Evolutionary conservation across 2,888 invertebrate genomes (phyloP).

Genomic region (Halocaridina rubra): DNA sequence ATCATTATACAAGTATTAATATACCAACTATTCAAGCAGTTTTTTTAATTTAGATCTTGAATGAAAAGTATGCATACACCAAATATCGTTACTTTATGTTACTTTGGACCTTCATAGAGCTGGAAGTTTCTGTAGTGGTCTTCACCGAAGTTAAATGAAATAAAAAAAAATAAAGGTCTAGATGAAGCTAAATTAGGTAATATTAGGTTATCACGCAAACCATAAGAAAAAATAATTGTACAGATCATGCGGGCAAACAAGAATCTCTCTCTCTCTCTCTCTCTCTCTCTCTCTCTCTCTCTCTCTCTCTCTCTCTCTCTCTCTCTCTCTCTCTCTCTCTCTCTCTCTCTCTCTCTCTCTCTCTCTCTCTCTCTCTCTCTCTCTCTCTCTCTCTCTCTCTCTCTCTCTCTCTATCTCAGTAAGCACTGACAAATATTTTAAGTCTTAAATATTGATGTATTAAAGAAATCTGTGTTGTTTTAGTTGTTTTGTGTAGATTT

Average conservation of each 20-base stretch:
- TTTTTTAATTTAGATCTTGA: no score
- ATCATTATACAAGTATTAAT: no score
- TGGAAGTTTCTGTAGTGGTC: no score
- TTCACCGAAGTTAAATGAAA: no score
- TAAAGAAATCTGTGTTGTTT: no score
- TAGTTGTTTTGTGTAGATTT: background rate
- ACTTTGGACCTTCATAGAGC: no score
- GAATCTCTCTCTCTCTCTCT: background rate
- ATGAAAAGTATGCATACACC: background rate
- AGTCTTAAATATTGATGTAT: background rate
- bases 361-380: background rate
- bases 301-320: no score
- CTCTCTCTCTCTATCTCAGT: background rate
- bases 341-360: no score
- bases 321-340: no score
- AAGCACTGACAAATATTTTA: background rate
- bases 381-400: background rate
- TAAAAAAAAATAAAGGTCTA: background rate
- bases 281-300: no score
- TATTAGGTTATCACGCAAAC: background rate
- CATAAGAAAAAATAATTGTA: background rate
- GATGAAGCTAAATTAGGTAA: background rate
- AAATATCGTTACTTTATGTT: background rate
- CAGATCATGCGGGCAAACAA: background rate
- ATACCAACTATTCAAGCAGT: no score